Conservation (phyloP, 2,797 vertebrate genomes). For the Eulemur albifrons region DNA sequence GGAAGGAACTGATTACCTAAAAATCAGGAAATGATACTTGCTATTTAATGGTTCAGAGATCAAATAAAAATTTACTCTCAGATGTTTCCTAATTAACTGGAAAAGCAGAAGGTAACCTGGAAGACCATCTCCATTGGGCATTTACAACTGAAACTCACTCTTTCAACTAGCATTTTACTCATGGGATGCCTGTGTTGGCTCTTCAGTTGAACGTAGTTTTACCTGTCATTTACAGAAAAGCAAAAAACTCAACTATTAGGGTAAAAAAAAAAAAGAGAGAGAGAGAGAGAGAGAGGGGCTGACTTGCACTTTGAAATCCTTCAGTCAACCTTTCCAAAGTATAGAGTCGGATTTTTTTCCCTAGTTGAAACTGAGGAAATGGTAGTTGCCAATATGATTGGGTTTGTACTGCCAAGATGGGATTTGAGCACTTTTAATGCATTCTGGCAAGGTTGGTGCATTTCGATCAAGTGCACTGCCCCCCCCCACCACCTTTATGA, state of each 20-base stretch:
- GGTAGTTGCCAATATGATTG: neutral
- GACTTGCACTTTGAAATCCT: neutral
- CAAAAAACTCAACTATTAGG: neutral
- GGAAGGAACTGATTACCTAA: neutral
- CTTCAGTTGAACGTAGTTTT: neutral
- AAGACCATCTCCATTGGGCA: neutral
- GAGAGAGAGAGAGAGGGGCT: neutral
- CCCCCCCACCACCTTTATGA: neutral
- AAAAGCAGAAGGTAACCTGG: neutral
- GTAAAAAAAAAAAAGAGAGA: neutral
- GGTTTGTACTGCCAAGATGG: neutral
- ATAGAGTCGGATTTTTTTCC: neutral
- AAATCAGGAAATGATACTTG: neutral
- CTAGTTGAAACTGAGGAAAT: neutral
- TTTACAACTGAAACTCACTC: neutral
- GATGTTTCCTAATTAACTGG: neutral
- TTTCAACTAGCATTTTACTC: neutral
- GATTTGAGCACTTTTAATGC: neutral
- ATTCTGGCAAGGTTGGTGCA: neutral
- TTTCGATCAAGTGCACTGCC: neutral
- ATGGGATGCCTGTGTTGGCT: neutral
- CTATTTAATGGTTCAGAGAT: neutral
- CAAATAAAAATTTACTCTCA: neutral
- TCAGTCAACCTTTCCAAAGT: neutral
- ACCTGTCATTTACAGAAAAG: neutral